Conservation (phyloP, 2,797 vertebrate species). For the Typhlichthys subterraneus region DNA sequence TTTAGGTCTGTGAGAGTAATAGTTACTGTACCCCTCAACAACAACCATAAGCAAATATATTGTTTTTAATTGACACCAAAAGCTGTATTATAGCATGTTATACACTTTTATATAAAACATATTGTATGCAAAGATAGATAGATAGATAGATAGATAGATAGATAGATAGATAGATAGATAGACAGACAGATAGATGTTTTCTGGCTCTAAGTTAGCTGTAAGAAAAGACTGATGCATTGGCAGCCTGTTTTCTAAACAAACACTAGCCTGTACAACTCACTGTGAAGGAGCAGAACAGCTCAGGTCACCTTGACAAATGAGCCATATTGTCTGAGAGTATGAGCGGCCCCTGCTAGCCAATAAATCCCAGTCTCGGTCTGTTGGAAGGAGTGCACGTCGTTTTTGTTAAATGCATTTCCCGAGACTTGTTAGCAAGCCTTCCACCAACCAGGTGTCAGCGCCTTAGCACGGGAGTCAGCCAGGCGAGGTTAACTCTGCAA, state of each 20-base stretch:
- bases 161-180: too few relatives aligned
- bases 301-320: slow-evolving; percentile 76
- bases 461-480: slow-evolving; percentile 50
- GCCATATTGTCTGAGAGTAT: slow-evolving; percentile 61
- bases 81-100: too few relatives aligned
- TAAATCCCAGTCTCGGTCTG: slow-evolving; percentile 42
- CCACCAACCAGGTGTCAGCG: slow-evolving; percentile 65
- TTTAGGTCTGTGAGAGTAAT: too few relatives aligned
- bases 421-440: slow-evolving; percentile 58
- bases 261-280: slow-evolving; percentile 48
- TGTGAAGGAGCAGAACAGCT: slow-evolving; percentile 44
- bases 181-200: not conserved
- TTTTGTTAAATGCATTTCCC: slow-evolving; percentile 37
- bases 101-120: too few relatives aligned
- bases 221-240: slow-evolving; percentile 11
- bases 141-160: too few relatives aligned
- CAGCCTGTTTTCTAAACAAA: slow-evolving; percentile 55
- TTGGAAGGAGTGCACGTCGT: slow-evolving; percentile 49
- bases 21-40: too few relatives aligned
- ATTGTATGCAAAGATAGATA: slow-evolving; percentile 9
- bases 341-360: slow-evolving; percentile 48
- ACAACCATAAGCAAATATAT: too few relatives aligned
- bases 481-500: slow-evolving; percentile 59
- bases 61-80: too few relatives aligned
- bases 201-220: slow-evolving; percentile 11